A percentile compares a stretch with the other conserved stretches of the same genome.
phyloP scores from a whole-genome alignment of 2,888 invertebrate species.

The Lycophotia porphyrea region DNA sequence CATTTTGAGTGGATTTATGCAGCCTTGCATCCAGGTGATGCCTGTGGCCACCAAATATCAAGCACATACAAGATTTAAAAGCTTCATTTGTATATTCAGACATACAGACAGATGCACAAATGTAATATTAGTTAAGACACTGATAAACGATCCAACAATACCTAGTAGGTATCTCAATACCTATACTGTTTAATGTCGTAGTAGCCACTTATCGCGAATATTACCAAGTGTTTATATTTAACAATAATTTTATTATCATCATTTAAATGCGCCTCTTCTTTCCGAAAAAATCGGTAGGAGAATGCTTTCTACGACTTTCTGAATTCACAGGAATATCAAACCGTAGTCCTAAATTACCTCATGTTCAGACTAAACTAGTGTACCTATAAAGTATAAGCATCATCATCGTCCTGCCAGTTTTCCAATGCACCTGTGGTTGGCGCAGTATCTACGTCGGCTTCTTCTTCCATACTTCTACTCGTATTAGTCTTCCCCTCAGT shows the following conservation, averaged over 20 bases:
- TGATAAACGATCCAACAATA: slow-evolving; percentile 37
- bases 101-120: slow-evolving; percentile 4
- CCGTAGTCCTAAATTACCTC: too few species aligned
- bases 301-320: not conserved
- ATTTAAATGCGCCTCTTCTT: slow-evolving; percentile 5
- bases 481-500: not conserved
- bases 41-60: not conserved
- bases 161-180: slow-evolving; percentile 37
- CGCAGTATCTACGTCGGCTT: not conserved
- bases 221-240: slow-evolving; percentile 23
- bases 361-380: not conserved
- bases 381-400: not conserved
- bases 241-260: slow-evolving; percentile 7
- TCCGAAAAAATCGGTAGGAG: not conserved
- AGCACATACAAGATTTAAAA: not conserved
- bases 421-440: not conserved
- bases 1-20: not conserved
- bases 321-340: not conserved
- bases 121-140: slow-evolving; percentile 10
- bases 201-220: slow-evolving; percentile 41
- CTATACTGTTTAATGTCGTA: slow-evolving; percentile 34
- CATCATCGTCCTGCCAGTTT: not conserved
- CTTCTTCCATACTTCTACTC: not conserved
- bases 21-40: not conserved
- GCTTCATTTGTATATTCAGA: not conserved